Evolutionary conservation across 2,797 vertebrate genomes (phyloP).

Genomic region (Oryzias sinensis): DNA sequence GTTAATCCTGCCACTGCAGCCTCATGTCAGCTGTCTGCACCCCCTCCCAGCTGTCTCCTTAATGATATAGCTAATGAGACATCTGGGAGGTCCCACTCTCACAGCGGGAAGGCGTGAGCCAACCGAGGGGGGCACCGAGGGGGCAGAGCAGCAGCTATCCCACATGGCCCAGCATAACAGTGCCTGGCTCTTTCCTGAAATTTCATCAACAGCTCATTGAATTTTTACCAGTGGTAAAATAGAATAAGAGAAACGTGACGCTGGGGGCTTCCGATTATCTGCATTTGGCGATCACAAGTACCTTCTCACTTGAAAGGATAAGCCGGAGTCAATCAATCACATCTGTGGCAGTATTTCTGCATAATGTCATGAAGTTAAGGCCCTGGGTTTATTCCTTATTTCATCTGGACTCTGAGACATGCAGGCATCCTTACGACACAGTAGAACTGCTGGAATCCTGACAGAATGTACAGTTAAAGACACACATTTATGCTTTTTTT

Average conservation of each 20-base stretch:
- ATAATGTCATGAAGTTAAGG: conserved; percentile 50
- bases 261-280: neutral
- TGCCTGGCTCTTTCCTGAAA: conserved; percentile 50
- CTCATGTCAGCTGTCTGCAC: conserved; percentile 70
- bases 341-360: conserved; percentile 30
- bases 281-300: conserved; percentile 50
- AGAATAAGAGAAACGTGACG: conserved; percentile 27
- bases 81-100: conserved; percentile 69
- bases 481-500: too few relatives aligned
- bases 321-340: conserved; percentile 42
- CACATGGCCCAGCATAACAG: conserved; percentile 56
- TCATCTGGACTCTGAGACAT: conserved; percentile 33
- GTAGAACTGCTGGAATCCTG: too few relatives aligned
- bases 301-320: conserved; percentile 43
- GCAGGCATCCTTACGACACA: neutral
- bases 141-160: conserved; percentile 53
- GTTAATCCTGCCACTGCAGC: conserved; percentile 66
- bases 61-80: conserved; percentile 84
- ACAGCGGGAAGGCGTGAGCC: conserved; percentile 45
- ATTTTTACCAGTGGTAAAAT: conserved; percentile 33
- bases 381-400: conserved; percentile 39
- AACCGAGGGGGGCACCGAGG: conserved; percentile 8
- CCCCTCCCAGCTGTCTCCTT: conserved; percentile 77
- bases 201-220: conserved; percentile 50
- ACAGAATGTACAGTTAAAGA: too few relatives aligned